phyloP scores from a whole-genome alignment of 2,888 invertebrate genomes.

The Biston stratarius region DNA sequence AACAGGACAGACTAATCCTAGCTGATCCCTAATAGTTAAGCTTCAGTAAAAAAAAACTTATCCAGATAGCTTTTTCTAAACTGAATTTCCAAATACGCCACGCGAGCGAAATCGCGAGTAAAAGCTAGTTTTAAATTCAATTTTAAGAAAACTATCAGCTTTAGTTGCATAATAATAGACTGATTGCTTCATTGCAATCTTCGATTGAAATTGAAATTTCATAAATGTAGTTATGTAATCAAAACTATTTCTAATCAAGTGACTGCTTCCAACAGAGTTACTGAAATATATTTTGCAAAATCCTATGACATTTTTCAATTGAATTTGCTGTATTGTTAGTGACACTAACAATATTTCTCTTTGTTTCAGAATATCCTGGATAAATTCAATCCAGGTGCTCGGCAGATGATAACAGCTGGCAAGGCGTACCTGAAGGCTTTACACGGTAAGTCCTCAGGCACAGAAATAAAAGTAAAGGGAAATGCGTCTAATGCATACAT shows the following conservation, averaged over 20 bases:
- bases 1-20: too few relatives aligned
- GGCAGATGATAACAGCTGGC: constrained; percentile 97
- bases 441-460: constrained; percentile 91
- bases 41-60: too few relatives aligned
- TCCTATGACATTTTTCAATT: constrained; percentile 22
- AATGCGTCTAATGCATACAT: constrained; percentile 23
- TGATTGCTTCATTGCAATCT: constrained; percentile 52
- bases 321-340: constrained; percentile 9
- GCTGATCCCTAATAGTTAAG: too few relatives aligned
- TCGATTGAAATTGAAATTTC: constrained; percentile 23
- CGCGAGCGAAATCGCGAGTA: too few relatives aligned
- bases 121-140: constrained; percentile 22
- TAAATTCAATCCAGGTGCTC: constrained; percentile 97
- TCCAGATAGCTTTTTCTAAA: too few relatives aligned
- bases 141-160: constrained; percentile 47
- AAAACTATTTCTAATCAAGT: constrained; percentile 31
- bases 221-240: constrained; percentile 41
- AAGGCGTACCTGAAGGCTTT: constrained; percentile 97
- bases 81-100: too few relatives aligned
- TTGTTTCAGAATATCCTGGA: constrained; percentile 97
- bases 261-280: constrained; percentile 8
- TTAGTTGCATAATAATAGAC: constrained; percentile 51
- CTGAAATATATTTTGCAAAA: constrained; percentile 24
- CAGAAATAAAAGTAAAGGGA: constrained; percentile 4
- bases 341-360: constrained; percentile 13